These are phyloP conservation scores for Pitangus sulphuratus DNA, from an alignment of 2,797 vertebrate genomes.

Conservation along the genomic window DNA sequence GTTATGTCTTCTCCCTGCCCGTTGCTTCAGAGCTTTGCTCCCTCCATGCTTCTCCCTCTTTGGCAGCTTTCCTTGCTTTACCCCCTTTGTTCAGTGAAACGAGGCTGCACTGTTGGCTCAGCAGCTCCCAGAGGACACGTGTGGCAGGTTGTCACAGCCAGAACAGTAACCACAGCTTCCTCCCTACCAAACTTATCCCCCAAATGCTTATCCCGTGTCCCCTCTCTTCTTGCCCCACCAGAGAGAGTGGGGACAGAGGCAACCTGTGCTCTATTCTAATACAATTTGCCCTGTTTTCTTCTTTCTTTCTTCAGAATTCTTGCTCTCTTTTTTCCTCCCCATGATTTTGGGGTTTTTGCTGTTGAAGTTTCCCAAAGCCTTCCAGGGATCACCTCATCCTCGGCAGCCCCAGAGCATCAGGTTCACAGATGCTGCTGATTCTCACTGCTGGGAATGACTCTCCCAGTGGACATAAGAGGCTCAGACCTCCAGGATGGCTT, in stretches of 20 bases:
- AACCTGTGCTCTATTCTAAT: not conserved
- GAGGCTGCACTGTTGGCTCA: not conserved
- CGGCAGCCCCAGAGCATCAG: not conserved
- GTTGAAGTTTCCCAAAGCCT: not conserved
- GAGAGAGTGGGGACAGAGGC: not conserved
- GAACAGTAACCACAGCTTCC: not conserved
- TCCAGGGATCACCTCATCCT: not conserved
- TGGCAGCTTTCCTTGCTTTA: not conserved
- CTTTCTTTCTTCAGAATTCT: not conserved
- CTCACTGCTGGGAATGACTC: not conserved
- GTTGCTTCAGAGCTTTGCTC: not conserved
- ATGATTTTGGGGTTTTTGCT: not conserved
- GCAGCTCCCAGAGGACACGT: not conserved
- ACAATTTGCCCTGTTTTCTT: not conserved
- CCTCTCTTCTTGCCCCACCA: not conserved
- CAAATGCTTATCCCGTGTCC: fast-evolving
- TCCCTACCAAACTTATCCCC: fast-evolving
- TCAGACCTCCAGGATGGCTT: not conserved
- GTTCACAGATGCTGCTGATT: not conserved
- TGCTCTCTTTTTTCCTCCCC: not conserved
- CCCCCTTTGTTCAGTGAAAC: not conserved
- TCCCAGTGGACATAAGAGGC: not conserved
- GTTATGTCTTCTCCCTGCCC: fast-evolving
- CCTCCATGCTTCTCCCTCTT: not conserved
- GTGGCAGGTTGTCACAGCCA: not conserved